A percentile compares a stretch with the other conserved stretches of the same genome.
phyloP scores from a whole-genome alignment of 1,140 invertebrate species.

The Diprion similis region DNA sequence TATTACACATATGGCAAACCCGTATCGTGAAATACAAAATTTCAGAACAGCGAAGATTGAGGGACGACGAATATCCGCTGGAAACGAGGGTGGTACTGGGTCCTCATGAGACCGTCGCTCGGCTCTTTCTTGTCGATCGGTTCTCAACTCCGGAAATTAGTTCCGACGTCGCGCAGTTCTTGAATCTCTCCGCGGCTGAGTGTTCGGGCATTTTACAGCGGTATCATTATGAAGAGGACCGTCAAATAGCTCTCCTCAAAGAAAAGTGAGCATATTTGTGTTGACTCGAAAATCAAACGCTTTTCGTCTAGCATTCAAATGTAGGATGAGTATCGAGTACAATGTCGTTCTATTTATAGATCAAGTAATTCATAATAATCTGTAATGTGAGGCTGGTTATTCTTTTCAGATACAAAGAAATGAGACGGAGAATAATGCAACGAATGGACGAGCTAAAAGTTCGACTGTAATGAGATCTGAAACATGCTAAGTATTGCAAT shows the following conservation, averaged over 20 bases:
- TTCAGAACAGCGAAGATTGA: slow-evolving; percentile 76
- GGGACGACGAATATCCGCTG: slow-evolving; percentile 81
- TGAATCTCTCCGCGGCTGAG: slow-evolving; percentile 81
- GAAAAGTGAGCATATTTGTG: slow-evolving; percentile 68
- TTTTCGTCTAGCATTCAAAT: slow-evolving; percentile 5
- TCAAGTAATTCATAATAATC: not conserved
- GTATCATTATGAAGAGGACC: slow-evolving; percentile 80
- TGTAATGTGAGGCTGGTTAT: slow-evolving; percentile 17
- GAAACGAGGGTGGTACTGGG: slow-evolving; percentile 79
- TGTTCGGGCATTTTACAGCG: slow-evolving; percentile 80
- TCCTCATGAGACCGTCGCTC: slow-evolving; percentile 82
- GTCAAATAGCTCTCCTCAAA: slow-evolving; percentile 72
- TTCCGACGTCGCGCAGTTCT: slow-evolving; percentile 82
- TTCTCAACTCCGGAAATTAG: slow-evolving; percentile 77
- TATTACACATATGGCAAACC: slow-evolving; percentile 8
- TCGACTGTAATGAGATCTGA: slow-evolving; percentile 58
- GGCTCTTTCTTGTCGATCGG: slow-evolving; percentile 82
- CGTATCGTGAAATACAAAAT: slow-evolving; percentile 23
- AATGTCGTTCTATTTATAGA: not conserved
- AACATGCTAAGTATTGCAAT: too few relatives aligned
- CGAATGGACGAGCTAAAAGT: slow-evolving; percentile 78
- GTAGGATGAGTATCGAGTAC: not conserved
- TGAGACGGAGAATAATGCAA: slow-evolving; percentile 70
- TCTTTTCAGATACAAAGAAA: slow-evolving; percentile 69
- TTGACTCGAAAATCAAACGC: slow-evolving; percentile 5